A percentile compares a stretch with the other conserved stretches of the same genome.
phyloP scores from a whole-genome alignment of 2,797 vertebrate species.

The Sylvia borin region DNA sequence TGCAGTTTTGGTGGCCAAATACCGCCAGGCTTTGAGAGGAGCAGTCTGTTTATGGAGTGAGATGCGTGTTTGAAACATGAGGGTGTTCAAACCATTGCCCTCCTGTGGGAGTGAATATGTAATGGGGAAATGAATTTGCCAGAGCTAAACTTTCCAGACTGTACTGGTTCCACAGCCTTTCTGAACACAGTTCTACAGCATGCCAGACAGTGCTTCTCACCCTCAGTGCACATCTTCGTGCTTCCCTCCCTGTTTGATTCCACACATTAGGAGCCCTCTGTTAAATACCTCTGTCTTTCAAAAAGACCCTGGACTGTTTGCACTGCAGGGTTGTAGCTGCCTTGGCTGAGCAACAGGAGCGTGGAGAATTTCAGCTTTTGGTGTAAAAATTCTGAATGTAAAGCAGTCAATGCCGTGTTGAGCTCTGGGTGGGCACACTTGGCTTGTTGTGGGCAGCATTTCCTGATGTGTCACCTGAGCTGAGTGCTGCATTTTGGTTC shows the following conservation, averaged over 20 bases:
- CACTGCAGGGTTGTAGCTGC: background rate
- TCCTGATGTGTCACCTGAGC: background rate
- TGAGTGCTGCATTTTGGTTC: background rate
- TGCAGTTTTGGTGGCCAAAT: background rate
- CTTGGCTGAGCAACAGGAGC: background rate
- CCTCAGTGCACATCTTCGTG: background rate
- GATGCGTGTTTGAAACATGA: background rate
- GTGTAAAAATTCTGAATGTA: background rate
- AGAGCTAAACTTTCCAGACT: background rate
- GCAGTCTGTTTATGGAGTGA: background rate
- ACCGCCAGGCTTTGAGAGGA: background rate
- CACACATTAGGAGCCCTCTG: background rate
- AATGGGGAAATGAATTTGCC: background rate
- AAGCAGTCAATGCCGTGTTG: background rate
- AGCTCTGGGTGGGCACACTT: background rate
- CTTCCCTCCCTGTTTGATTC: background rate
- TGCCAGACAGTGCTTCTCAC: background rate
- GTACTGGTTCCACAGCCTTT: background rate
- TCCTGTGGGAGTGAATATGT: background rate
- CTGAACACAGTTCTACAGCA: accelerated
- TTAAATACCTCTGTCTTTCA: background rate
- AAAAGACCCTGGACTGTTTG: background rate
- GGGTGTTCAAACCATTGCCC: background rate
- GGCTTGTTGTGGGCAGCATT: background rate
- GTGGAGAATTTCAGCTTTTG: background rate